Percentiles rank a stretch among this genome's conserved stretches.
Evolutionary conservation across 1,140 invertebrate species (phyloP).

Genomic region (Helicoverpa armigera): DNA sequence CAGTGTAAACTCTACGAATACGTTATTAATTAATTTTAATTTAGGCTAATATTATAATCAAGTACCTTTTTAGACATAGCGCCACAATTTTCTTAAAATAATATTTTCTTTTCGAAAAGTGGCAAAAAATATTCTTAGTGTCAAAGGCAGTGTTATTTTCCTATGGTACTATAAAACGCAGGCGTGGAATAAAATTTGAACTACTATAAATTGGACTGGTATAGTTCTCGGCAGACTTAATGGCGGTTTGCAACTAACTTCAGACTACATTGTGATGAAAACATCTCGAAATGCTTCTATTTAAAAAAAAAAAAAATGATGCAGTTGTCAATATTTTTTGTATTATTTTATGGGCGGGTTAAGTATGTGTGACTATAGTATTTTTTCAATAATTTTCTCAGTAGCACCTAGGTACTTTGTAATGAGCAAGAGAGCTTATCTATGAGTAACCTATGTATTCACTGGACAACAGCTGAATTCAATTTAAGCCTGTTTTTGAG

Average conservation of each 20-base stretch:
- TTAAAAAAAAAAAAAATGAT: background rate
- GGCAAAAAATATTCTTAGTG: background rate
- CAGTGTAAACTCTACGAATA: no score
- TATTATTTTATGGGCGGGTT: conserved; percentile 12
- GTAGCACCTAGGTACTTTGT: conserved; percentile 37
- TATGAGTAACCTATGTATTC: conserved; percentile 10
- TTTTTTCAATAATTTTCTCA: background rate
- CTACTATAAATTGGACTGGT: conserved; percentile 8
- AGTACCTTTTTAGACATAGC: background rate
- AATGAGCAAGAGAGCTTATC: conserved; percentile 42
- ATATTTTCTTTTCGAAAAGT: background rate
- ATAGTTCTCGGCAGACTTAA: background rate
- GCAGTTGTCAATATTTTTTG: background rate
- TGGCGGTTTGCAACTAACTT: no score
- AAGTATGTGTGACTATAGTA: background rate
- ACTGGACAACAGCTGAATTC: background rate
- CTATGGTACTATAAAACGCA: conserved; percentile 20
- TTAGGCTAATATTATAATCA: no score
- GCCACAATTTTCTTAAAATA: background rate
- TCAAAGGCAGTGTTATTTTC: background rate
- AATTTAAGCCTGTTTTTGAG: no score
- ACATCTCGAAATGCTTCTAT: no score
- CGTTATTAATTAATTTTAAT: no score
- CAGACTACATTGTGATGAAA: no score
- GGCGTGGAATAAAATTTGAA: conserved; percentile 9